These are phyloP conservation scores for Lacerta bilineata DNA, from an alignment of 2,797 vertebrate species.

Conservation along the genomic window DNA sequence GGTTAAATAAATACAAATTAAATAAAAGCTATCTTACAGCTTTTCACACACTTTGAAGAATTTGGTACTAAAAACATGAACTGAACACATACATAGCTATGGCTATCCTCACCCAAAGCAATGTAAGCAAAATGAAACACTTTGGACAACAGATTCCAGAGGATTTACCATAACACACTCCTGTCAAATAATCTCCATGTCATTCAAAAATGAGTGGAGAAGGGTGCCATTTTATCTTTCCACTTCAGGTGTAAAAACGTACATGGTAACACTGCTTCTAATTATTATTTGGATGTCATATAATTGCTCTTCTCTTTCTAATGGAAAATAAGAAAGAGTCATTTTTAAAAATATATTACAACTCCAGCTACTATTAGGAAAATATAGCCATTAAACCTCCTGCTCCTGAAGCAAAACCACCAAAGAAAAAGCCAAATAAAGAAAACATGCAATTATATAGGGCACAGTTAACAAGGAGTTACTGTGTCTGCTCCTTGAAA, in stretches of 20 bases:
- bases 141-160: background rate
- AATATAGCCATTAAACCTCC: background rate
- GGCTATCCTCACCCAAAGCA: background rate
- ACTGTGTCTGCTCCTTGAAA: slow-evolving; percentile 11
- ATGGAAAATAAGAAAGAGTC: background rate
- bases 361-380: background rate
- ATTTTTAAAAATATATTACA: background rate
- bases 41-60: background rate
- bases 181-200: background rate
- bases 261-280: background rate
- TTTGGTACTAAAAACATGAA: background rate
- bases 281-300: background rate
- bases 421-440: background rate
- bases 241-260: background rate
- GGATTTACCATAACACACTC: background rate
- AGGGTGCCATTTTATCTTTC: background rate
- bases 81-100: background rate
- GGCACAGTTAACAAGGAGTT: background rate
- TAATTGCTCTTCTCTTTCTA: background rate
- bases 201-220: background rate
- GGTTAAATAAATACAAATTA: too few relatives aligned
- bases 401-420: background rate
- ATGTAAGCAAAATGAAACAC: background rate
- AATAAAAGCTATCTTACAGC: background rate
- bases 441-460: background rate